Conservation (phyloP, 2,797 vertebrate species). For the Pseudopleuronectes americanus region DNA sequence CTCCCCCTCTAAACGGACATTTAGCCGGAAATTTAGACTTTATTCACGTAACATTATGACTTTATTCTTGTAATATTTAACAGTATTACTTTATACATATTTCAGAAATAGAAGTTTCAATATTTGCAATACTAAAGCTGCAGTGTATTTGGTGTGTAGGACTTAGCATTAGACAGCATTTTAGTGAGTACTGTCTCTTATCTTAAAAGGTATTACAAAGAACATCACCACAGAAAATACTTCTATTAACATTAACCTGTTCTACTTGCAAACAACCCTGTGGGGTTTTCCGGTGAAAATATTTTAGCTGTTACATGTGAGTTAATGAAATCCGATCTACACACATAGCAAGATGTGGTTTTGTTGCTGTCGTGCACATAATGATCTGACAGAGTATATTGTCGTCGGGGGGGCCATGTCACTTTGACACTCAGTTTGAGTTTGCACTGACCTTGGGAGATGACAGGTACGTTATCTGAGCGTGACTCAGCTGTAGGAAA, state of each 20-base stretch:
- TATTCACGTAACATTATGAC: too few species aligned
- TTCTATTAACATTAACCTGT: neutral
- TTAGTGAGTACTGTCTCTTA: conserved; percentile 1
- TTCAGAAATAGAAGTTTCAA: neutral
- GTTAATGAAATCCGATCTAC: conserved; percentile 7
- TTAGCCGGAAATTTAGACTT: too few species aligned
- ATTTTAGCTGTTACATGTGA: conserved; percentile 33
- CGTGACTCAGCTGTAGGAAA: conserved; percentile 1
- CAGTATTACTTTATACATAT: neutral
- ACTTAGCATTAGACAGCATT: neutral
- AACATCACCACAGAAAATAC: neutral
- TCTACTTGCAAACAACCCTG: neutral
- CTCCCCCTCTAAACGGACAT: too few species aligned
- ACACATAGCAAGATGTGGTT: neutral
- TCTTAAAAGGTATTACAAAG: neutral
- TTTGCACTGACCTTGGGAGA: conserved; percentile 56
- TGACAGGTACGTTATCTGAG: conserved; percentile 14
- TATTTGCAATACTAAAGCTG: conserved; percentile 29
- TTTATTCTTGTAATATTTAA: too few species aligned
- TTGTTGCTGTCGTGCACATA: conserved; percentile 24
- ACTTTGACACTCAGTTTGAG: conserved; percentile 23
- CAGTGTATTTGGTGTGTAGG: conserved; percentile 26
- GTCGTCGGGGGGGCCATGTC: conserved; percentile 7
- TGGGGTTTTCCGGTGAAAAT: neutral
- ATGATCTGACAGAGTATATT: conserved; percentile 3